A percentile compares a stretch with the other conserved stretches of the same genome.
These are phyloP conservation scores for Chaunax sp. DNA, from an alignment of 2,797 vertebrate species.

Conservation along the genomic window DNA sequence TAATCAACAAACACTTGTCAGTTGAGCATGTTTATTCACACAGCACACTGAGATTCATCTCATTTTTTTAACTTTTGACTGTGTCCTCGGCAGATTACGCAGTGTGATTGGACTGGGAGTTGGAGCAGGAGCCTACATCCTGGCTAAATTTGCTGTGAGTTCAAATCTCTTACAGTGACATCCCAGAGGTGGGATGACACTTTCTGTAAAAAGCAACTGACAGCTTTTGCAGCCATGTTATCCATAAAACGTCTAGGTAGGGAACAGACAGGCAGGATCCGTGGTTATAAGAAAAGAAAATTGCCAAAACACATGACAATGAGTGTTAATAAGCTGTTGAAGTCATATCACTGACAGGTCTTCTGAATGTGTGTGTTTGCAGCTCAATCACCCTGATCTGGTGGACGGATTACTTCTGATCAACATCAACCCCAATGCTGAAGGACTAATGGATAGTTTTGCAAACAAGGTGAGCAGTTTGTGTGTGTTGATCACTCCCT, in stretches of 20 bases:
- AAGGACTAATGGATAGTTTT: conserved; percentile 92
- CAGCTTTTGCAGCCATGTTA: background rate
- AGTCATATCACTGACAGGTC: background rate
- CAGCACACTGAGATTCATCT: background rate
- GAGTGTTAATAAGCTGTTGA: background rate
- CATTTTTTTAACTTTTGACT: conserved; percentile 16
- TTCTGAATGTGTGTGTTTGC: conserved; percentile 34
- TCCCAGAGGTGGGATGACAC: background rate
- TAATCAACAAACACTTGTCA: background rate
- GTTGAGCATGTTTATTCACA: background rate
- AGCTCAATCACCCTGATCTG: conserved; percentile 92
- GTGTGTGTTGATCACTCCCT: background rate
- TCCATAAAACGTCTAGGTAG: background rate
- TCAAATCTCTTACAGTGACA: conserved; percentile 5
- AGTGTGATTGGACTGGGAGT: conserved; percentile 93
- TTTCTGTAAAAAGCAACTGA: background rate
- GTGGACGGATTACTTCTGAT: conserved; percentile 94
- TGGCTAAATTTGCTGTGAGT: conserved; percentile 95
- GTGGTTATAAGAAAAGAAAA: background rate
- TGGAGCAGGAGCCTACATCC: conserved; percentile 93
- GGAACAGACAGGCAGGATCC: too few species aligned
- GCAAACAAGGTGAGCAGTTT: conserved; percentile 87
- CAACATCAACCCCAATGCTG: conserved; percentile 91
- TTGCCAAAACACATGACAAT: background rate
- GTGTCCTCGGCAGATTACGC: conserved; percentile 82